Evolutionary conservation across 2,113 vertebrate genomes (phyloP), one percentile per base, ranked within the genome.

Genomic region (Sorex araneus): DNA sequence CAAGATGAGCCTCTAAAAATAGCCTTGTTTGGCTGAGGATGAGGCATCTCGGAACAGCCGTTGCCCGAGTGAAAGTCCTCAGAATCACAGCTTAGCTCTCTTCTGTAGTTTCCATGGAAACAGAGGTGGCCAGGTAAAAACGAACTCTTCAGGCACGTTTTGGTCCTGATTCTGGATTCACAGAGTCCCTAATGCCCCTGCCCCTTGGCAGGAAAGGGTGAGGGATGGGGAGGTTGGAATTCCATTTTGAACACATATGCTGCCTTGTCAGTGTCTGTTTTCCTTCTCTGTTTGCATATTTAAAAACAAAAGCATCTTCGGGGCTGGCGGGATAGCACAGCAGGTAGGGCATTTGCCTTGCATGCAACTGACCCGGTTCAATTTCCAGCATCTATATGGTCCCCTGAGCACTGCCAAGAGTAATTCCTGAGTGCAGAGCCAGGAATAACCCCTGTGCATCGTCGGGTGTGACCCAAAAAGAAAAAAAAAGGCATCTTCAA

Each of bases 291-390:
- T 64, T 76, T 34, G 27, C 66, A 36, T 77, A 85, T 87, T 86
- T 78, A 87, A 95, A 95, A 90, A 93, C 87, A 95, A 95, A 93
- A 50, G 84, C 63, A 71, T 87, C 70, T 86, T 94, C 45, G n/a
- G n/a, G n/a, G n/a, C n/a, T n/a, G n/a, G n/a, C n/a, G n/a, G n/a
- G n/a, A n/a, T n/a, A n/a, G n/a, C n/a, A n/a, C n/a, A n/a, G n/a
- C n/a, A n/a, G n/a, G n/a, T n/a, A n/a, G n/a, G n/a, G n/a, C n/a
- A n/a, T n/a, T n/a, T n/a, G n/a, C n/a, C n/a, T n/a, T n/a, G n/a
- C n/a, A n/a, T n/a, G n/a, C n/a, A n/a, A n/a, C n/a, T n/a, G n/a
- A n/a, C n/a, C n/a, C n/a, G n/a, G n/a, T n/a, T n/a, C n/a, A n/a
- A n/a, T n/a, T n/a, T n/a, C n/a, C n/a, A n/a, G n/a, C n/a, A n/a